These are phyloP conservation scores for Cephalophus harveyi DNA, from an alignment of 2,113 vertebrate species.

Conservation along the genomic window DNA sequence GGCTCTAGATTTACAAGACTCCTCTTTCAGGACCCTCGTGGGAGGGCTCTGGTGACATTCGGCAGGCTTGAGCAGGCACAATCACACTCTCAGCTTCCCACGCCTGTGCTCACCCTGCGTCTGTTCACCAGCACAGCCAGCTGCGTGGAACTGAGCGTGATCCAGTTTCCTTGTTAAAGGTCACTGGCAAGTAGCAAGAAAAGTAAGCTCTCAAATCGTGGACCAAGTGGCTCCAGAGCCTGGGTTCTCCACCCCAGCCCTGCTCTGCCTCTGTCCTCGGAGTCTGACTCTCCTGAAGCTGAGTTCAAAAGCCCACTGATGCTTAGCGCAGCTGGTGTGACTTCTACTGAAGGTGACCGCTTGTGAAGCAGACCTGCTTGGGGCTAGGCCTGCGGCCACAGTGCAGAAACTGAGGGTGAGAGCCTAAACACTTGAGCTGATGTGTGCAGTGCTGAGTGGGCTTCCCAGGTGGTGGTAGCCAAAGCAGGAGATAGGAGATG, in stretches of 20 bases:
- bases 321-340: not conserved
- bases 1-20: not conserved
- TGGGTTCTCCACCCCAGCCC: not conserved
- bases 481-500: not conserved
- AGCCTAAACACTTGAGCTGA: no score
- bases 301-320: no score
- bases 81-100: not conserved
- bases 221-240: not conserved
- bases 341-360: not conserved
- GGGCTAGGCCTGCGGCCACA: not conserved
- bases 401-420: not conserved
- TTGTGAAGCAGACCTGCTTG: not conserved
- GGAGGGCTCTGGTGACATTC: not conserved
- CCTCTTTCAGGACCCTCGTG: not conserved
- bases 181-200: not conserved
- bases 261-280: not conserved
- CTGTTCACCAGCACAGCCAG: not conserved
- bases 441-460: not conserved
- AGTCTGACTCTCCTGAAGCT: not conserved
- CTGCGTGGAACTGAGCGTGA: rapidly evolving
- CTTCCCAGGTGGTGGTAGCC: not conserved
- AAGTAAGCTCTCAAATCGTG: not conserved
- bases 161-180: not conserved
- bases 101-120: rapidly evolving
- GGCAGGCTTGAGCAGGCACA: not conserved